Evolutionary conservation across 2,888 invertebrate genomes (phyloP).

Genomic region (Pterobdella sp.): DNA sequence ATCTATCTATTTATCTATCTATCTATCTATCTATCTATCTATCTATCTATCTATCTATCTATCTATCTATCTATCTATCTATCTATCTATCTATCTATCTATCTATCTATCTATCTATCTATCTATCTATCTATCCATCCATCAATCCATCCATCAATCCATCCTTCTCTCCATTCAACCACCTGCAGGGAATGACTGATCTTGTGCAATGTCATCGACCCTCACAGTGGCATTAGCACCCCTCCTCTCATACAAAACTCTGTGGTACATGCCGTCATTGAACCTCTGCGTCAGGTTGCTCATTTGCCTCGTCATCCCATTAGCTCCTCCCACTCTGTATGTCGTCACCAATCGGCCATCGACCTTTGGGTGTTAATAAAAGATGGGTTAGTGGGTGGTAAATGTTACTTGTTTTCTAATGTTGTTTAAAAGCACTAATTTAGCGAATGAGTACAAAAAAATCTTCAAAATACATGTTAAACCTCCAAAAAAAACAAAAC

Average conservation of each 20-base stretch:
- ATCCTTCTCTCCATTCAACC: background rate
- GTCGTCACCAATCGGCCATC: slow-evolving; percentile 44
- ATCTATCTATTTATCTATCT: background rate
- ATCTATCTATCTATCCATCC: background rate
- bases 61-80: background rate
- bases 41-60: background rate
- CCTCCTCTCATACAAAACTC: slow-evolving; percentile 43
- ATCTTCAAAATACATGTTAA: background rate
- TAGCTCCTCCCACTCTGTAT: slow-evolving; percentile 44
- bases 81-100: background rate
- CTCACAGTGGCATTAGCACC: slow-evolving; percentile 41
- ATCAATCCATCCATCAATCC: background rate
- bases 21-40: background rate
- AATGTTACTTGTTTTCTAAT: background rate
- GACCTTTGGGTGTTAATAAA: slow-evolving; percentile 38
- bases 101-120: background rate
- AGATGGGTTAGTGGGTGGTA: background rate
- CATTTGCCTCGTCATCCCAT: slow-evolving; percentile 35
- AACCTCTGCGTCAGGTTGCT: slow-evolving; percentile 34
- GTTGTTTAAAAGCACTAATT: background rate
- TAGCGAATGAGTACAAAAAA: background rate
- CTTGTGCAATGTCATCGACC: slow-evolving; percentile 40
- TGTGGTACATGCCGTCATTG: slow-evolving; percentile 47
- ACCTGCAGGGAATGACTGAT: background rate
- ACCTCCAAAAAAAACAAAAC: background rate